These are phyloP conservation scores for Stenopsyche tienmushanensis DNA, from an alignment of 1,140 invertebrate genomes.

Conservation along the genomic window DNA sequence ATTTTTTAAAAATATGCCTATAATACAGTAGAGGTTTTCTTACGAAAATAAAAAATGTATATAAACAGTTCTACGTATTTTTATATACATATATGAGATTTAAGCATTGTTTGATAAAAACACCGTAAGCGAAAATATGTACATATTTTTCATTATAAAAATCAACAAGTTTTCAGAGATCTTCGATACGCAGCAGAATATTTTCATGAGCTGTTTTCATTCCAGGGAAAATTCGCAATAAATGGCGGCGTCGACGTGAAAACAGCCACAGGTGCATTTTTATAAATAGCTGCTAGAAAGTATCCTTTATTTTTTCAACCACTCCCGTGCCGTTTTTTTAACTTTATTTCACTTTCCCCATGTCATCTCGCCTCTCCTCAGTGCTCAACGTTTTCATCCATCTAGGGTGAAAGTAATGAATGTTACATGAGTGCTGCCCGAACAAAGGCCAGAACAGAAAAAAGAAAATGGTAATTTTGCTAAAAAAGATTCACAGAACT, in stretches of 20 bases:
- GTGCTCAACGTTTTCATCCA: neutral
- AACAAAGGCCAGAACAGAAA: neutral
- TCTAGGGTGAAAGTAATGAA: neutral
- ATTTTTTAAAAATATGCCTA: too few relatives aligned
- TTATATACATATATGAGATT: too few relatives aligned
- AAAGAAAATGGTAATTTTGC: slow-evolving; percentile 10
- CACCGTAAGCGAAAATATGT: too few relatives aligned
- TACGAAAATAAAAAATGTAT: too few relatives aligned
- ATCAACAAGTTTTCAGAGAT: too few relatives aligned
- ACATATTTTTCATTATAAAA: too few relatives aligned
- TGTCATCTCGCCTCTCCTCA: neutral
- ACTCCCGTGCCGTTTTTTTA: neutral
- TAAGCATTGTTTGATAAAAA: too few relatives aligned
- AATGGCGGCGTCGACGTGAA: neutral
- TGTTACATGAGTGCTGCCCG: slow-evolving; percentile 1
- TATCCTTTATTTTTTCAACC: neutral
- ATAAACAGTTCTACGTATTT: too few relatives aligned
- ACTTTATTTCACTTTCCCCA: neutral
- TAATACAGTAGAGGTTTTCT: too few relatives aligned
- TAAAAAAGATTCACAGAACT: neutral
- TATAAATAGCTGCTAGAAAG: neutral
- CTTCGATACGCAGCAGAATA: too few relatives aligned
- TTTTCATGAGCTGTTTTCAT: too few relatives aligned
- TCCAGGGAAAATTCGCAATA: too few relatives aligned
- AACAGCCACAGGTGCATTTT: slow-evolving; percentile 10